Evolutionary conservation across 2,888 invertebrate species (phyloP).

Genomic region (Blastobasis lacticolella): DNA sequence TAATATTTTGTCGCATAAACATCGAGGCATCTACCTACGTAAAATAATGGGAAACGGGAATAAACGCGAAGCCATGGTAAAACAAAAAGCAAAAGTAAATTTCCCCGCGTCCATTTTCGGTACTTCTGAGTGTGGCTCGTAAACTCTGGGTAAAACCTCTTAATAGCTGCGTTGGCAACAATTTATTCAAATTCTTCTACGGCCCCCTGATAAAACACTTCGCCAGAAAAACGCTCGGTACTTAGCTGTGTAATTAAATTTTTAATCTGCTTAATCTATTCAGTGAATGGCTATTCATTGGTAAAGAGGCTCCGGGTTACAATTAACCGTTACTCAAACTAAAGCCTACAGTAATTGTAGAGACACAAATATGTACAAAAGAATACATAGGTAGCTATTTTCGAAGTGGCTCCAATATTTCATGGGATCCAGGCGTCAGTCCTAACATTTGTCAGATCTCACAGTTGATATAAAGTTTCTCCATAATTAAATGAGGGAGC

Average conservation of each 20-base stretch:
- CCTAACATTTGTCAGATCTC: no score
- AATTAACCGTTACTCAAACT: no score
- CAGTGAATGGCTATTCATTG: background rate
- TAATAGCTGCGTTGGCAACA: slow-evolving; percentile 45
- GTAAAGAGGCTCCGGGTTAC: no score
- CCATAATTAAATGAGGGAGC: no score
- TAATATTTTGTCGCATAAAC: no score
- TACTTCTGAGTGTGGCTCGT: slow-evolving; percentile 35
- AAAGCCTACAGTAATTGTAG: no score
- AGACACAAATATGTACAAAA: no score
- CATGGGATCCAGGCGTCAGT: no score
- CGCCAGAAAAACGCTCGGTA: slow-evolving; percentile 27
- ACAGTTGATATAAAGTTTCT: no score
- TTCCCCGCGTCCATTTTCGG: slow-evolving; percentile 45
- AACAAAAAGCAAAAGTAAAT: slow-evolving; percentile 42
- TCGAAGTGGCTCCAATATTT: no score
- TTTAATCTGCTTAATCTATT: slow-evolving; percentile 8
- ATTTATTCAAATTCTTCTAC: slow-evolving; percentile 44
- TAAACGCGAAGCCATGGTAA: slow-evolving; percentile 33
- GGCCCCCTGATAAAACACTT: slow-evolving; percentile 27
- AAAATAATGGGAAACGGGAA: slow-evolving; percentile 20
- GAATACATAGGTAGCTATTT: no score
- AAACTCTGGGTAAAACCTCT: slow-evolving; percentile 44
- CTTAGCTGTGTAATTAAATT: slow-evolving; percentile 27
- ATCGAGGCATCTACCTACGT: no score